Evolutionary conservation across 2,113 vertebrate species (phyloP), one percentile per base, ranked within the genome.

Genomic region (Peucedramus taeniatus): DNA sequence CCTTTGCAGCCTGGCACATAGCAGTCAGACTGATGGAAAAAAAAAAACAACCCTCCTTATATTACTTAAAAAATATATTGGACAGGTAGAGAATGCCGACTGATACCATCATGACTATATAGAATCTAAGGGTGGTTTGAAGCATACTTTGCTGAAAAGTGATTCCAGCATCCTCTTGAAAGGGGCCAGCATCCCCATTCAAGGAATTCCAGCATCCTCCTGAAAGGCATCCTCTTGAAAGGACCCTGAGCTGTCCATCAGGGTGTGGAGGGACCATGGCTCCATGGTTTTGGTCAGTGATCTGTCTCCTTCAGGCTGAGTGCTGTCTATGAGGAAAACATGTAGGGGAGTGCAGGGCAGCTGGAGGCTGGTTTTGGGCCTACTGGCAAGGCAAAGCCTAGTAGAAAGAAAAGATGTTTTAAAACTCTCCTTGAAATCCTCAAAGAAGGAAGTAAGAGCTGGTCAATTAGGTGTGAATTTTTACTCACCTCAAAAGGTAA

Each of bases 321-420:
- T 7, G 28, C 21, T 2, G 60, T 15, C 45, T 35, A 21, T 35
- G 19, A 31, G 12, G 61, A 7, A 78, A 64, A 40, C 8, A 22
- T 13, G 47, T 8, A 12, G 1, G 5, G 18, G 5, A 53, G 7
- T n/a, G 47, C 45, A 44, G 40, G 2, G 13, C 10, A 7, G 59
- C 10, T 49, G 49, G 1, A 4, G 8, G 15, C 11, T 4, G 1
- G 4, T 7, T 33, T 37, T 23, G 33, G 18, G 42, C 4, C 6
- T 7, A 30, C 49, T 11, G 8, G 9, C 47, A 64, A 64, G 31
- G 15, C 37, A 64, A 79, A 53, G 24, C 39, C 6, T 47, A 47
- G 15, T 20, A 17, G 21, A 35, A 45, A 60, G 24, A 56, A 44
- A 9, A n/a, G 11, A 19, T 27, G 13, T 53, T 30, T 57, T 66